Evolutionary conservation across 2,113 vertebrate genomes (phyloP).

Genomic region (Saguinus imperator): DNA sequence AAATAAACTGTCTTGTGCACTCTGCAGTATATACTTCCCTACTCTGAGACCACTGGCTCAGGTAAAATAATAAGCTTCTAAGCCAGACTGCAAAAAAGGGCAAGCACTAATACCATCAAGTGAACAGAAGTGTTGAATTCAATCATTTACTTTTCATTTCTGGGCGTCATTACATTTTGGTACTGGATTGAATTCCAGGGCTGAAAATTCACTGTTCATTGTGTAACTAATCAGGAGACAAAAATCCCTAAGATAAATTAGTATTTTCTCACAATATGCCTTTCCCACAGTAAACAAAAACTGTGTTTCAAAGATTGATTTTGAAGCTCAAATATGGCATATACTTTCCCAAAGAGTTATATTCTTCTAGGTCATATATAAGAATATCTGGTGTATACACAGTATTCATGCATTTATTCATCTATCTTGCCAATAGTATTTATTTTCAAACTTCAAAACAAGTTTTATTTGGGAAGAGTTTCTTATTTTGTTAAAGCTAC

Average conservation of each 20-base stretch:
- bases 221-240: conserved; percentile 12
- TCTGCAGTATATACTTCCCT: not conserved
- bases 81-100: not conserved
- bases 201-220: not conserved
- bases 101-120: not conserved
- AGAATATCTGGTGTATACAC: not conserved
- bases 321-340: not conserved
- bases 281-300: not conserved
- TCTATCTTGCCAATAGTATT: not conserved
- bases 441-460: conserved; percentile 22
- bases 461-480: conserved; percentile 7
- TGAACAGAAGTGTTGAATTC: not conserved
- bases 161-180: not conserved
- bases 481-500: conserved; percentile 66
- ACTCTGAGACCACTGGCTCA: not conserved
- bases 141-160: not conserved
- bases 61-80: conserved; percentile 17
- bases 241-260: conserved; percentile 15
- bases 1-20: not conserved
- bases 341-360: not conserved
- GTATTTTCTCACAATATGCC: not conserved
- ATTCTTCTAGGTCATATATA: not conserved
- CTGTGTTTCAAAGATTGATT: not conserved
- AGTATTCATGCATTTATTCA: not conserved
- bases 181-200: not conserved